Conservation (phyloP, 1,140 invertebrate genomes). For the Bombyx mandarina region DNA sequence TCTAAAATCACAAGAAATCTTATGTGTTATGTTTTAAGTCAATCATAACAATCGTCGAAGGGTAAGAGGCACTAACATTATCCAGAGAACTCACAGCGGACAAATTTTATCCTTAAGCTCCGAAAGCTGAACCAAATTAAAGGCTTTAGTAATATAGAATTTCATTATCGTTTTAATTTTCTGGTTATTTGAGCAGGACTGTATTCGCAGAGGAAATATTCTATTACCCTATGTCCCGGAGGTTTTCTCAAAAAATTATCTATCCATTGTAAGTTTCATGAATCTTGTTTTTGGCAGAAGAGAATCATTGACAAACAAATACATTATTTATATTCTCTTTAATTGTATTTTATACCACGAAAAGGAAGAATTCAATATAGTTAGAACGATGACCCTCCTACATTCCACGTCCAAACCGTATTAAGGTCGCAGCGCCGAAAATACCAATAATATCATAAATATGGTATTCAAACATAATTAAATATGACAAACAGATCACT, state of each 20-base stretch:
- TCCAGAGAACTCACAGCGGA: not conserved
- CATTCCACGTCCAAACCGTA: constrained; percentile 22
- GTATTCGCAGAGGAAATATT: no score
- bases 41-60: not conserved
- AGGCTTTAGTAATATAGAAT: no score
- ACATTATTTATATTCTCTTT: not conserved
- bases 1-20: no score
- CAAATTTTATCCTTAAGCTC: constrained; percentile 1
- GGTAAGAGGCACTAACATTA: not conserved
- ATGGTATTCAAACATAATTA: constrained; percentile 15
- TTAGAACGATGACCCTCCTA: constrained; percentile 11
- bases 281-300: no score
- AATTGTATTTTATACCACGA: constrained; percentile 14
- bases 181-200: no score
- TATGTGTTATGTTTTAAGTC: no score
- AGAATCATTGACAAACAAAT: no score
- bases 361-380: constrained; percentile 24
- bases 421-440: constrained; percentile 16
- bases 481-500: constrained; percentile 4
- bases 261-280: no score
- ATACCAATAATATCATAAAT: constrained; percentile 20
- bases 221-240: no score
- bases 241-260: no score
- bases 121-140: not conserved
- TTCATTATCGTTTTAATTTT: no score